These are phyloP conservation scores for Sciurus vulgaris DNA, from an alignment of 2,797 vertebrate genomes.

Conservation along the genomic window DNA sequence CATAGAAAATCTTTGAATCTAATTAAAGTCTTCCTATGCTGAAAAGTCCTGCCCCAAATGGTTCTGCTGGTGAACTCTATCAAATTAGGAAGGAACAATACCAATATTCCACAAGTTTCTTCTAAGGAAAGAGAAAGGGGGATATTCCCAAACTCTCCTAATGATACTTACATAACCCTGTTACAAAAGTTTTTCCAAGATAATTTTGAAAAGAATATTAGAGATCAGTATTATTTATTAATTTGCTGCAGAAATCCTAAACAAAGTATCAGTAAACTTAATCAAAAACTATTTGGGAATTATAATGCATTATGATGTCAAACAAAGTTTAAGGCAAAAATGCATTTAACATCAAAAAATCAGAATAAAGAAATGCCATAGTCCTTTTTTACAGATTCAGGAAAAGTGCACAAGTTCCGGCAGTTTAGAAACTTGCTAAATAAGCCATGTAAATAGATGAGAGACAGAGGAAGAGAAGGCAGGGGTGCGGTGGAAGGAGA, in stretches of 20 bases:
- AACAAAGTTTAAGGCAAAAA: neutral
- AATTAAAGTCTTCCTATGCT: neutral
- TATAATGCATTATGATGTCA: neutral
- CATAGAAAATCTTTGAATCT: neutral
- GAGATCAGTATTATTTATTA: neutral
- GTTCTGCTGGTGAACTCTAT: neutral
- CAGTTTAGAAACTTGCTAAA: neutral
- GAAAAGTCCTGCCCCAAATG: neutral
- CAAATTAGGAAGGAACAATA: neutral
- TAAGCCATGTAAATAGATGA: neutral
- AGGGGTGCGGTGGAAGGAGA: no score
- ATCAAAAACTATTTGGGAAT: neutral
- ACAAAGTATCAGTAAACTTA: neutral
- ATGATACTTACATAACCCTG: neutral
- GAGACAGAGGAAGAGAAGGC: neutral
- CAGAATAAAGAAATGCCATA: neutral
- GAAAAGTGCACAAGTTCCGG: neutral
- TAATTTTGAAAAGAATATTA: constrained; percentile 2
- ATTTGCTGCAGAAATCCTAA: neutral
- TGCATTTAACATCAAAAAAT: neutral
- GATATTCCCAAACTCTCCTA: neutral
- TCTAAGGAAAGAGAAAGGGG: neutral
- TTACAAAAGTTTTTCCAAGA: neutral
- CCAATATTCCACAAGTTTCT: neutral
- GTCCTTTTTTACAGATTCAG: no score